Conservation (phyloP, 2,113 vertebrate species). For the Ibidorhyncha struthersii region DNA sequence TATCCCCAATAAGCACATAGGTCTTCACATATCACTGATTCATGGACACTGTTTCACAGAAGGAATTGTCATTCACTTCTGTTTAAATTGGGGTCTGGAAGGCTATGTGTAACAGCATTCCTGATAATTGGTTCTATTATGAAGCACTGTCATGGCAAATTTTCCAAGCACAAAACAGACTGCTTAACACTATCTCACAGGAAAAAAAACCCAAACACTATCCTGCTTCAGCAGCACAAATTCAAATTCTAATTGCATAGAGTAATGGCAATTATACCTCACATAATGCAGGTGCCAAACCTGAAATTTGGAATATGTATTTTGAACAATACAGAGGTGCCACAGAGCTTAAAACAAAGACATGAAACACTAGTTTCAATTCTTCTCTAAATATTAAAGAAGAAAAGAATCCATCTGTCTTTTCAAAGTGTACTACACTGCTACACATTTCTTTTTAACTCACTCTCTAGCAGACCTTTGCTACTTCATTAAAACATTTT, state of each 20-base stretch:
- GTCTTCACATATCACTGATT: constrained; percentile 47
- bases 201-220: not conserved
- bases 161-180: constrained; percentile 61
- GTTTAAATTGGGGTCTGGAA: constrained; percentile 73
- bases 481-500: constrained; percentile 59
- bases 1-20: constrained; percentile 8
- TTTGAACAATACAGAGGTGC: constrained; percentile 18
- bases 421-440: not conserved
- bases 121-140: constrained; percentile 75
- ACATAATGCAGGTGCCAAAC: constrained; percentile 48
- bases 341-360: constrained; percentile 20
- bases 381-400: not conserved
- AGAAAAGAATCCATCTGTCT: constrained; percentile 2
- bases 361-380: not conserved
- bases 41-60: constrained; percentile 51
- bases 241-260: constrained; percentile 59
- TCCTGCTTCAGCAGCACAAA: constrained; percentile 45
- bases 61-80: constrained; percentile 60
- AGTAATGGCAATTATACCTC: constrained; percentile 61
- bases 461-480: constrained; percentile 13
- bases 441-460: not conserved
- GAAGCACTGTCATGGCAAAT: constrained; percentile 66
- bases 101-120: constrained; percentile 57
- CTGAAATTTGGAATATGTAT: not conserved
- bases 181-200: constrained; percentile 31